Base-by-base conservation (phyloP, 2,888 invertebrate species). In the Eristalis pertinax region DNA sequence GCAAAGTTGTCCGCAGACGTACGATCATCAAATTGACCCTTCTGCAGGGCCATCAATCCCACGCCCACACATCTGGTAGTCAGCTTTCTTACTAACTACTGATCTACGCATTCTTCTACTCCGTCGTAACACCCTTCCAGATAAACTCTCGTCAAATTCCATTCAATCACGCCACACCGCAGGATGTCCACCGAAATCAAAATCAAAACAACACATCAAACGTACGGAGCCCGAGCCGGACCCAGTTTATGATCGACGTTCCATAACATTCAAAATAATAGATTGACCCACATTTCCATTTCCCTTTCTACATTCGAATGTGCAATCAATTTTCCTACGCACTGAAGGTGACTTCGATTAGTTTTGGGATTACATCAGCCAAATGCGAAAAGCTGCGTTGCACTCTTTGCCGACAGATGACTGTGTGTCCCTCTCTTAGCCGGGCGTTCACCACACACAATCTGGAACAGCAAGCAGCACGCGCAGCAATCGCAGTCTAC, bases 271-370 rank as follows among this genome's bases (percentile, higher is more conserved):
- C 70, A 70, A 10, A 50, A 10, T 67, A 69, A 70, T 70, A 19
- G 29, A 67, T 29, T 67, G 60, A 62, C 76, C 76, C 62, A 76
- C 60, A 76, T 69, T 60, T 41, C 60, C 41, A 60, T 65, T 67
- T 67, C 19, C 75, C 67, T 75, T 75, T 75, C 75, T 24, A 76
- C 35, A 50, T 32, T 68, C 68, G 43, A 69, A 62, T 29, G 43
- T 15, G 26, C 22, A 76, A 69, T 76, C 58, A 35, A 24, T 60
- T 67, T 60, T n/a, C 68, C n/a, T 43, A 68, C 68, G 62, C 76
- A 68, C 50, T 26, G 62, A 13, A 43, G 19, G 62, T 77, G 76
- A 77, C 62, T 69, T 60, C 60, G 60, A 60, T 60, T 29, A 60
- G 60, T 60, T 60, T 60, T 60, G 24, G 60, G 50, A 50, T 50